These are phyloP conservation scores for Uria lomvia DNA, from an alignment of 2,113 vertebrate species.

Conservation along the genomic window DNA sequence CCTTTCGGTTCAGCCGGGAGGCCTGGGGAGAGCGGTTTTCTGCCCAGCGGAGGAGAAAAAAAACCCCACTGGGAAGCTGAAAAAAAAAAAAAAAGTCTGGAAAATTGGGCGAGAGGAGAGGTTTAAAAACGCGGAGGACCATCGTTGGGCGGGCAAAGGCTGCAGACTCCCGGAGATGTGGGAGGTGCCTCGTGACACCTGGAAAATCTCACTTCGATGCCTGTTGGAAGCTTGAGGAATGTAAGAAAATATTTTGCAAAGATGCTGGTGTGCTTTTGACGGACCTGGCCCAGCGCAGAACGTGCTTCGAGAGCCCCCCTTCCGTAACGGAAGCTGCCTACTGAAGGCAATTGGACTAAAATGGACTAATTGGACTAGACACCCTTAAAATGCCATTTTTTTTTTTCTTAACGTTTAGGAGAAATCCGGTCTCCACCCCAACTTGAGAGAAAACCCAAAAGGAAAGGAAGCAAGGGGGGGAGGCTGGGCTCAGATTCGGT, in stretches of 20 bases:
- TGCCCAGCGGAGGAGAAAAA: not conserved
- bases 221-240: not conserved
- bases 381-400: not conserved
- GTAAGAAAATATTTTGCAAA: not conserved
- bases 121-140: rapidly evolving
- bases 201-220: not conserved
- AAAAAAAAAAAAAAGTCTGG: not conserved
- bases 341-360: not conserved
- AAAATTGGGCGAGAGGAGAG: rapidly evolving
- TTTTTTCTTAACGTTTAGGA: not conserved
- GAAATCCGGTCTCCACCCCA: not conserved
- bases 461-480: rapidly evolving
- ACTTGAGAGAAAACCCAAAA: not conserved
- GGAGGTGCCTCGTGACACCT: not conserved
- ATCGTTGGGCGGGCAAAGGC: not conserved
- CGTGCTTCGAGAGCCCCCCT: not conserved
- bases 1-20: not conserved
- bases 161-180: rapidly evolving
- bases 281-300: not conserved
- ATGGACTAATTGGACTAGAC: not conserved
- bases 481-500: rapidly evolving
- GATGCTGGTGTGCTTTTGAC: not conserved
- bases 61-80: not conserved
- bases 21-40: not conserved
- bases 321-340: rapidly evolving